These are phyloP conservation scores for Argentina silus DNA, from an alignment of 2,797 vertebrate genomes.

Conservation along the genomic window DNA sequence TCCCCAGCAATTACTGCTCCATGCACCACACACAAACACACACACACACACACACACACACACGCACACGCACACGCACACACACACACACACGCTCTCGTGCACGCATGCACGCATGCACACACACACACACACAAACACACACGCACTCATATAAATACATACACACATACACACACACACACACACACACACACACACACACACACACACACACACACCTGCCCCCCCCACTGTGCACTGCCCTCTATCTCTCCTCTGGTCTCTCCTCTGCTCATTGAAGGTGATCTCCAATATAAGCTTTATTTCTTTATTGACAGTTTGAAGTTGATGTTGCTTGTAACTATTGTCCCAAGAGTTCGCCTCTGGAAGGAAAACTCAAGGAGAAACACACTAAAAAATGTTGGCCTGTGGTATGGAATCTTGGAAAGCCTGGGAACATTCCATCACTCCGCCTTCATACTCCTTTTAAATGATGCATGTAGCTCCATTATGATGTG, in stretches of 20 bases:
- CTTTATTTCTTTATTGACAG: background rate
- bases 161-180: conserved; percentile 16
- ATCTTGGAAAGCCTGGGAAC: background rate
- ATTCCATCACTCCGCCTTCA: background rate
- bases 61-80: conserved; percentile 21
- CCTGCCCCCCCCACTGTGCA: conserved; percentile 57
- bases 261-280: background rate
- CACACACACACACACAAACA: conserved; percentile 16
- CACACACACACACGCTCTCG: background rate
- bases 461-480: background rate
- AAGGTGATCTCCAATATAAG: background rate
- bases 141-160: no score
- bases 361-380: conserved; percentile 38
- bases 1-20: conserved; percentile 73
- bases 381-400: background rate
- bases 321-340: background rate
- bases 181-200: conserved; percentile 24
- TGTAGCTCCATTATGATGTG: background rate
- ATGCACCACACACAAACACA: conserved; percentile 42
- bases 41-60: conserved; percentile 39
- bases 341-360: conserved; percentile 26
- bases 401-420: background rate
- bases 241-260: conserved; percentile 76
- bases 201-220: conserved; percentile 6
- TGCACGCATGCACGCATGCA: no score